Base-by-base conservation (phyloP, 92 coral and sea anemone genomes). In the Phymanthus crucifer region DNA sequence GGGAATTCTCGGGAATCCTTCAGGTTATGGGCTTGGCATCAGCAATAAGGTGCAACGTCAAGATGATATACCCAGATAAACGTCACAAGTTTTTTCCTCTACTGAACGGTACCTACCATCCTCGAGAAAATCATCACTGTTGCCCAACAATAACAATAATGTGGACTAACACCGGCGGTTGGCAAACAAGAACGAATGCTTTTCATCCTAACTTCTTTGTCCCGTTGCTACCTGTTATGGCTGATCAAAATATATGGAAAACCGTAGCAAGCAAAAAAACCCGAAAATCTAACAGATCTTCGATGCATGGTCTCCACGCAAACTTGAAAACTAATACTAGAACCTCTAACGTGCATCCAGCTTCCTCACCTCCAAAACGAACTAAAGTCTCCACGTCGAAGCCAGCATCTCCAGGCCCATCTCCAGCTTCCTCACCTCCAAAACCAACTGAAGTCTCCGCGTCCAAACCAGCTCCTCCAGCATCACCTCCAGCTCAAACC, bases 21-120 rank as follows among this genome's bases (percentile, higher is more conserved):
- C 84, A 89, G 57, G 64, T 85, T 6, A 85, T 76, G 89, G 89
- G 89, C n/a, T 71, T 81, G 27, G 86, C 87, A 17, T 81, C 87
- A 64, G 85, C 80, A n/a, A 64, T 82, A 5, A 79, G 71, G 37
- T 66, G 88, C 77, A 35, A 33, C 0, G 69, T 85, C 36, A 67
- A 78, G 50, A 72, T 87, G 72, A 66, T 85, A 9, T 73, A 81
- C 67, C 93, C 93, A 13, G 89, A 89, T 37, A 74, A 77, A 29
- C 23, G 82, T 16, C 78, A 85, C 70, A 82, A 76, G 64, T 38
- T 89, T 50, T 50, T 80, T 27, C 50, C 73, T 3, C 67, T 89
- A 23, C 79, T 85, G 23, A 87, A 82, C 47, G 78, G 89, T 26
- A 40, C 47, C 11, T 89, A 85, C 43, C 72, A 43, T 37, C 93